A percentile compares a stretch with the other conserved stretches of the same genome.
Conservation (phyloP, 1,140 invertebrate species). For the Philotrypesis tridentata region DNA sequence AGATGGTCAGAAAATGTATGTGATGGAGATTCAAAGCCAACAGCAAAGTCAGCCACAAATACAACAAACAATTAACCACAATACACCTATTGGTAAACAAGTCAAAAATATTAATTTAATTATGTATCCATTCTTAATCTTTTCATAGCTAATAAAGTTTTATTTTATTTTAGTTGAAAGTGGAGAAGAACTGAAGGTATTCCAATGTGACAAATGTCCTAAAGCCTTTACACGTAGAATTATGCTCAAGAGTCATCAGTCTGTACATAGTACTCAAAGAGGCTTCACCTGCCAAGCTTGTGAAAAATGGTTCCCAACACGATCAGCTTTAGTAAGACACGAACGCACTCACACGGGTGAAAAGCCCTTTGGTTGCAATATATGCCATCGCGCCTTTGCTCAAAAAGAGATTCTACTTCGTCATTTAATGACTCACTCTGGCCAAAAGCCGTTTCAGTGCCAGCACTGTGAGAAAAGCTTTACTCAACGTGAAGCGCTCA, state of each 20-base stretch:
- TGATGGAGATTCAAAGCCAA: constrained; percentile 67
- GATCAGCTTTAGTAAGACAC: constrained; percentile 85
- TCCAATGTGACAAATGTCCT: constrained; percentile 75
- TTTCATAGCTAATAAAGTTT: not conserved
- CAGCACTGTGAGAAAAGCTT: constrained; percentile 83
- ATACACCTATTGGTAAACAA: constrained; percentile 59
- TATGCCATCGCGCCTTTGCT: constrained; percentile 83
- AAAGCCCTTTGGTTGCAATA: constrained; percentile 83
- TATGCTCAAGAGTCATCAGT: constrained; percentile 77
- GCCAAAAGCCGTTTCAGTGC: constrained; percentile 87
- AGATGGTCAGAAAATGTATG: constrained; percentile 68
- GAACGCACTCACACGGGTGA: constrained; percentile 84
- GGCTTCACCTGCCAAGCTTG: constrained; percentile 82
- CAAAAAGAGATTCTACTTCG: constrained; percentile 87
- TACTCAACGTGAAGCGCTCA: constrained; percentile 80
- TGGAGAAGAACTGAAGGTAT: constrained; percentile 73
- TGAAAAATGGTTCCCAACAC: constrained; percentile 86
- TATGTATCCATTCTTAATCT: not conserved
- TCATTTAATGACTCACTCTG: constrained; percentile 90
- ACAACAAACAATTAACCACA: constrained; percentile 48
- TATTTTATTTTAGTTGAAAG: constrained; percentile 59
- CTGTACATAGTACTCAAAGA: constrained; percentile 76
- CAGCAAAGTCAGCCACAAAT: constrained; percentile 52
- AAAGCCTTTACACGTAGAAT: constrained; percentile 75
- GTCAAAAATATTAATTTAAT: not conserved